Base-by-base conservation (phyloP, 2,888 invertebrate species). In the Thera obeliscata region DNA sequence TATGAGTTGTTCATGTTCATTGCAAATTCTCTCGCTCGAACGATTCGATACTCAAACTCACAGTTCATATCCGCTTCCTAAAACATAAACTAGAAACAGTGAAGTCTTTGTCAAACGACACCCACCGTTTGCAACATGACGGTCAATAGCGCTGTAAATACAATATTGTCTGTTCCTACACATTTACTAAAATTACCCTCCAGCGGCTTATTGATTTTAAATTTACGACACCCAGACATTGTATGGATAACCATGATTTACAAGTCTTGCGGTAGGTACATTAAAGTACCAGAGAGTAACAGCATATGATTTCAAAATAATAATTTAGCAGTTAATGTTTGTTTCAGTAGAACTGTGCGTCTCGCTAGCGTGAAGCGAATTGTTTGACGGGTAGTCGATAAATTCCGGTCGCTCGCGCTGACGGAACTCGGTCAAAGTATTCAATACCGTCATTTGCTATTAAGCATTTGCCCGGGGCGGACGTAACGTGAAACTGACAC, bases 371-470 rank as follows among this genome's bases (percentile, higher is more conserved):
- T 66, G 67, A 76, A 73, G 79, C 71, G 83, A 81, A 85, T 85
- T 81, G 84, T 85, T 80, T 79, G 84, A 22, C 81, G 84, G 86
- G 83, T 87, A 86, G 86, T 86, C 85, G 79, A 86, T 86, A 85
- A 82, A 87, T 85, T 84, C 85, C 83, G 84, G 81, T 84, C 73
- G 76, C 65, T 84, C 73, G 76, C 65, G 74, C 78, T 85, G 86
- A 85, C 86, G 82, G 81, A 83, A 81, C 82, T 81, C 83, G 83
- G 84, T 76, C 84, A 78, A 71, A 72, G 74, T 9, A 46, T 9
- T 46, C 43, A 7, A 46, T 2, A 9, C 70, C 78, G 80, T 82
- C 83, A 83, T 83, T 83, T 78, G 79, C 79, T 80, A 81, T 84
- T 84, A 80, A 83, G 69, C 73, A 67, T 73, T 81, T 75, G 76